Evolutionary conservation across 1,140 invertebrate species (phyloP).

Genomic region (Ostrea denselamellosa): DNA sequence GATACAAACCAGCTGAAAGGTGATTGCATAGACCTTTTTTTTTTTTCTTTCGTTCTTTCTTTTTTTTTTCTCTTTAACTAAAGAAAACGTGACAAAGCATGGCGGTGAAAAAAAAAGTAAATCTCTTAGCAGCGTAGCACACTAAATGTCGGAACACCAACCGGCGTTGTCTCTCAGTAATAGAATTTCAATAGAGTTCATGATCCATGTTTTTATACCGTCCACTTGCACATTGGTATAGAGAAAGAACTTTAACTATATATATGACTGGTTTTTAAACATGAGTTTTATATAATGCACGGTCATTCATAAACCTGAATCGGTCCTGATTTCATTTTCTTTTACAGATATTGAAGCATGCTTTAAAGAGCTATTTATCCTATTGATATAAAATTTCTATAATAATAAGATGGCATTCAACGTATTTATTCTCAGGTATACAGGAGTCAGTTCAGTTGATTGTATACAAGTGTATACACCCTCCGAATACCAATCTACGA

Average conservation of each 20-base stretch:
- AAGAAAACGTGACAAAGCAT: background rate
- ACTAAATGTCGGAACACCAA: background rate
- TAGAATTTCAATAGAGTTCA: constrained; percentile 11
- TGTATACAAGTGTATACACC: background rate
- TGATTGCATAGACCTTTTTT: background rate
- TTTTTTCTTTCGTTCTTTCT: too few species aligned
- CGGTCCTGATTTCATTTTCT: background rate
- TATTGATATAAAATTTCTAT: background rate
- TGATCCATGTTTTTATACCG: constrained; percentile 31
- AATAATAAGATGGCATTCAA: background rate
- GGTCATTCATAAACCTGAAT: background rate
- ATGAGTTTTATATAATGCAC: background rate
- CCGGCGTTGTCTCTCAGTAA: background rate
- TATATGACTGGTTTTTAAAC: constrained; percentile 15
- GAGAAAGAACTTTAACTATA: constrained; percentile 2
- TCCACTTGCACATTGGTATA: background rate
- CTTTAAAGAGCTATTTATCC: background rate
- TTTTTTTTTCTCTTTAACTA: background rate
- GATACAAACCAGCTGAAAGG: background rate
- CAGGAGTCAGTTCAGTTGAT: background rate
- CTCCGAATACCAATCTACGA: background rate
- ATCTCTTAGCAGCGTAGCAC: background rate
- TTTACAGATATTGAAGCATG: background rate
- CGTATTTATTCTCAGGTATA: background rate
- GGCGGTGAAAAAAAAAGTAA: background rate